Evolutionary conservation across 2,797 vertebrate genomes (phyloP), one percentile per base, ranked within the genome.

Genomic region (Argentina silus): DNA sequence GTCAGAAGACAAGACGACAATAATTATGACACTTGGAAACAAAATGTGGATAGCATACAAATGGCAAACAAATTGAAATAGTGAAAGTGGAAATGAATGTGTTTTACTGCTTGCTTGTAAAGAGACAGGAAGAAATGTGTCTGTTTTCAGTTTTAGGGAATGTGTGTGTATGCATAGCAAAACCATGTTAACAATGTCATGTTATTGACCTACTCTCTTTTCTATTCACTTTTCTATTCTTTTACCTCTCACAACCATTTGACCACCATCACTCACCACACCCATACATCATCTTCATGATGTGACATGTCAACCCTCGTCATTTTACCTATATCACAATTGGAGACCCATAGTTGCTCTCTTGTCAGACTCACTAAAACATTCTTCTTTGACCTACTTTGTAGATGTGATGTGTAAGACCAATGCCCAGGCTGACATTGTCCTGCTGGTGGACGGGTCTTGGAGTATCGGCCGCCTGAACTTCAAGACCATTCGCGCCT

Each of bases 381-480:
- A 36, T 36, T 36, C 27, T 19, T 59, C 59, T 42, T 14, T 80
- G 21, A 84, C 78, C 65, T 66, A 69, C 51, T 78, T 0, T 70
- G 76, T 92, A 99, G 98, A 95, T 80, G 89, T 96, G 84, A 93
- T 89, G 64, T 99, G 98, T 81, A 94, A 89, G 90, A 99, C 97
- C 81, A 95, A 82, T 67, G 96, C 97, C 53, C 96, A 98, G 91
- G 98, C 98, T 73, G 98, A 99, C 85, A 97, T 99, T 0, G 93
- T 99, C 82, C 80, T 99, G 82, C 91, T 99, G 90, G 96, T 99
- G 82, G 98, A 99, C 0, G 98, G 98, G 57, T 99, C 98, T 2
- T 99, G 98, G 98, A 99, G 98, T 86, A 99, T 99, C 0, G 98
- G 98, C 12, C 92, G 98, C 15, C 95, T 97, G 56, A 98, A 99